Conservation (phyloP, 2,797 vertebrate genomes). For the Amphiprion clarkii region DNA sequence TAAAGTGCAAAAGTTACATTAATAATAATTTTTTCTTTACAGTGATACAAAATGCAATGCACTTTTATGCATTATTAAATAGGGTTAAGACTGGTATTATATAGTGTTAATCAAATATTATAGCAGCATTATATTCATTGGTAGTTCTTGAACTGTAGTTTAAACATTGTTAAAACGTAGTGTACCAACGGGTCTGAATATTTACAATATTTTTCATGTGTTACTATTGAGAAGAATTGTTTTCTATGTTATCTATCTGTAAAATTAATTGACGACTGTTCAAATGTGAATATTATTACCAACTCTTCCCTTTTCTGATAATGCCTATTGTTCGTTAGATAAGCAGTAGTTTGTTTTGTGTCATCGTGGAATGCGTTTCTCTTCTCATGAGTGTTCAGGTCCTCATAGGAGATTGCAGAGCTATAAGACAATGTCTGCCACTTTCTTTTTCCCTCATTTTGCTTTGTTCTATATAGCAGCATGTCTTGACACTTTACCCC, state of each 20-base stretch:
- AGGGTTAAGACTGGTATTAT: not conserved
- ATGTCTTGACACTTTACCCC: not conserved
- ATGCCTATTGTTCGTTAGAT: too few species aligned
- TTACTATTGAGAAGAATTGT: not conserved
- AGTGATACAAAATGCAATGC: not conserved
- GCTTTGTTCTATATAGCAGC: not conserved
- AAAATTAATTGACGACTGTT: not conserved
- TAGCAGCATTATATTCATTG: not conserved
- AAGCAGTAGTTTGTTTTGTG: too few species aligned
- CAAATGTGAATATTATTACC: too few species aligned
- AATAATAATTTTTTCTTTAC: constrained; percentile 1
- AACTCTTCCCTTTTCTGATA: too few species aligned
- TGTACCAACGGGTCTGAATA: too few species aligned
- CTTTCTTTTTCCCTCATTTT: not conserved
- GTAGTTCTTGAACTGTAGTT: not conserved
- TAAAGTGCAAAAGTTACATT: not conserved
- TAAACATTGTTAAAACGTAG: too few species aligned
- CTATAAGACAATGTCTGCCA: not conserved
- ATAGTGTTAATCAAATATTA: not conserved
- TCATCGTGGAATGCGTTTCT: not conserved
- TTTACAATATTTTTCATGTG: not conserved
- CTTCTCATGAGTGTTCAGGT: not conserved
- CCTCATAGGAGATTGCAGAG: not conserved
- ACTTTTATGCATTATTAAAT: not conserved
- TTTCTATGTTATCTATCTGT: not conserved